A percentile compares a stretch with the other conserved stretches of the same genome.
phyloP scores from a whole-genome alignment of 2,797 vertebrate genomes.

The Platalea minor region DNA sequence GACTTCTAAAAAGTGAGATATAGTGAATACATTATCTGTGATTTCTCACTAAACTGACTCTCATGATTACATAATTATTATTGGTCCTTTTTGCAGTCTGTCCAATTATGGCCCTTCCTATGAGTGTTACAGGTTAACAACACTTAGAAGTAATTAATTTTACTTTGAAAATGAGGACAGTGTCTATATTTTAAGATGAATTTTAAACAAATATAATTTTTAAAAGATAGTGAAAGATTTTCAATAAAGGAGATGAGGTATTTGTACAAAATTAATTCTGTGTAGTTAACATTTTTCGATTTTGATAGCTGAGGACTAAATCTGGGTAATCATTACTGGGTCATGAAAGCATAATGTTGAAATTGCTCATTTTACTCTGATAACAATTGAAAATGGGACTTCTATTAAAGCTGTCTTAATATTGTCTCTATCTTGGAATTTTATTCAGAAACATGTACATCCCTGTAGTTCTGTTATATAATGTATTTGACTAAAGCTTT shows the following conservation, averaged over 20 bases:
- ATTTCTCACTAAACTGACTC: neutral
- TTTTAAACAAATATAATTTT: neutral
- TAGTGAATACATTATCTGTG: neutral
- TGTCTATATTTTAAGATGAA: neutral
- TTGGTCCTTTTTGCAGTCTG: neutral
- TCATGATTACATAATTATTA: neutral
- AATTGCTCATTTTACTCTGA: neutral
- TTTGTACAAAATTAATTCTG: neutral
- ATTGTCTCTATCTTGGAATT: neutral
- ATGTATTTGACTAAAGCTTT: neutral
- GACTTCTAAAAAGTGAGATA: neutral
- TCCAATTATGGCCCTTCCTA: neutral
- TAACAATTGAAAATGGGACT: neutral
- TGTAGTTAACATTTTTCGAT: neutral
- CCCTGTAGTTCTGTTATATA: neutral
- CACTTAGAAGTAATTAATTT: neutral
- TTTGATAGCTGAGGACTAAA: neutral
- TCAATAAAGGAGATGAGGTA: neutral
- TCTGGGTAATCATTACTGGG: neutral
- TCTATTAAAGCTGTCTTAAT: neutral
- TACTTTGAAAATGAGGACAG: neutral
- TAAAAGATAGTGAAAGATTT: neutral
- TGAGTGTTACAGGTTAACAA: neutral
- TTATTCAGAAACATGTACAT: neutral
- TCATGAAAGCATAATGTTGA: neutral